Conservation (phyloP, 2,797 vertebrate species). For the Amphiprion clarkii region DNA sequence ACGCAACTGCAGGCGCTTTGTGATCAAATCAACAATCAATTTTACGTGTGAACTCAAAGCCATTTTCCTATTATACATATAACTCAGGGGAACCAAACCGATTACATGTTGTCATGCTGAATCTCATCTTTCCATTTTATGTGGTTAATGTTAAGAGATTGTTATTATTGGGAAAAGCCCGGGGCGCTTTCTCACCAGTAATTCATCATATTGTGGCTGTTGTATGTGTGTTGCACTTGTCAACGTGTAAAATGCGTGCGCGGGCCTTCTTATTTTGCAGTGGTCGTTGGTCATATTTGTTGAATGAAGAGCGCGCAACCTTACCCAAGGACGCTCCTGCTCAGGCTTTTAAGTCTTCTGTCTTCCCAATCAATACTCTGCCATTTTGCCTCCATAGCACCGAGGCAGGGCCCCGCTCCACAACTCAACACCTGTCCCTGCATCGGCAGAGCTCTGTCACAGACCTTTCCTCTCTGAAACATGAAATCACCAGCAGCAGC, state of each 20-base stretch:
- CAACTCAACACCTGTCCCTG: constrained; percentile 62
- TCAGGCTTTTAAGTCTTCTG: constrained; percentile 52
- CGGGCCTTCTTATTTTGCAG: constrained; percentile 4
- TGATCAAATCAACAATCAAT: constrained; percentile 65
- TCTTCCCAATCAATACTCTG: constrained; percentile 68
- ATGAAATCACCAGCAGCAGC: constrained; percentile 60
- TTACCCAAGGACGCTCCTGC: constrained; percentile 53
- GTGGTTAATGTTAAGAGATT: constrained; percentile 53
- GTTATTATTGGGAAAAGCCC: constrained; percentile 61
- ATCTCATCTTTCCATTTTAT: constrained; percentile 45
- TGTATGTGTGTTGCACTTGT: not conserved
- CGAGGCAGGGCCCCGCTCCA: constrained; percentile 26
- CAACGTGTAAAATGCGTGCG: not conserved
- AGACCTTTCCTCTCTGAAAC: constrained; percentile 56
- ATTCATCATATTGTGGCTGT: constrained; percentile 24
- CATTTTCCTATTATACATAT: constrained; percentile 51
- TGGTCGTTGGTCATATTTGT: constrained; percentile 6
- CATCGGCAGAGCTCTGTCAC: constrained; percentile 60
- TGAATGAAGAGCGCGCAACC: constrained; percentile 36
- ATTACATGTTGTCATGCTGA: constrained; percentile 41
- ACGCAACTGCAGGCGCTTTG: constrained; percentile 43
- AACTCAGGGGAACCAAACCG: constrained; percentile 54
- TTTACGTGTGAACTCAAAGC: constrained; percentile 41
- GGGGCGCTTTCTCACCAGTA: constrained; percentile 21
- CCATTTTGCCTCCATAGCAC: constrained; percentile 54